Percentiles rank a stretch among this genome's conserved stretches.
These are phyloP conservation scores for Olivierus martensii DNA, from an alignment of 1,140 invertebrate species.

Conservation along the genomic window DNA sequence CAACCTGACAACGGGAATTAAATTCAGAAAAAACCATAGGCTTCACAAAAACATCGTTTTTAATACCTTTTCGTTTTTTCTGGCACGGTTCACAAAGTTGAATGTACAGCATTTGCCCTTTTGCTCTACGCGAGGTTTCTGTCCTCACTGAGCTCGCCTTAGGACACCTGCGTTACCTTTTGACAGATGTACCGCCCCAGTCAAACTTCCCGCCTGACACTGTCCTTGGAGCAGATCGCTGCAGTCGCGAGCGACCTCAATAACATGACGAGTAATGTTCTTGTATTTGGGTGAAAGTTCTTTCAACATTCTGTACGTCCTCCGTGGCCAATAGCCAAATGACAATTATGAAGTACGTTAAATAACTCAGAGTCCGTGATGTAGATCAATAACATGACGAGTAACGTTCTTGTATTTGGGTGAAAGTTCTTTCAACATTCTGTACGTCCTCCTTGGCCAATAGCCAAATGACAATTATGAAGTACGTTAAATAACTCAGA, in stretches of 20 bases:
- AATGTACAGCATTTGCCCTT: no score
- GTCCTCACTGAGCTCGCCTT: no score
- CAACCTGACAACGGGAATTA: slow-evolving; percentile 18
- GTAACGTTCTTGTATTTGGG: neutral
- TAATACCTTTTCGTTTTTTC: slow-evolving; percentile 1
- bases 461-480: slow-evolving; percentile 5
- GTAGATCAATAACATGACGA: neutral
- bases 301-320: slow-evolving; percentile 2
- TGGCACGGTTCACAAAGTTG: neutral
- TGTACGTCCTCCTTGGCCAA: neutral
- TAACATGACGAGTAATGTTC: neutral
- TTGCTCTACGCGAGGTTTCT: no score
- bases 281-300: slow-evolving; percentile 1
- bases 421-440: slow-evolving; percentile 8
- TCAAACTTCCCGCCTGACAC: no score
- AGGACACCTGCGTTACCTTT: no score
- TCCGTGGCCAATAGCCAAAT: neutral
- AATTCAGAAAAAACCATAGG: neutral
- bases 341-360: slow-evolving; percentile 4
- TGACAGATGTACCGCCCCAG: no score
- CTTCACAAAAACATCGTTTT: slow-evolving; percentile 3
- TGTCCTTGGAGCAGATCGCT: no score
- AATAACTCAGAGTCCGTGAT: slow-evolving; percentile 2
- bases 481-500: slow-evolving; percentile 4
- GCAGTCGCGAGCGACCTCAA: no score